phyloP scores from a whole-genome alignment of 92 coral and sea anemone genomes.

The Actinostola sp. region DNA sequence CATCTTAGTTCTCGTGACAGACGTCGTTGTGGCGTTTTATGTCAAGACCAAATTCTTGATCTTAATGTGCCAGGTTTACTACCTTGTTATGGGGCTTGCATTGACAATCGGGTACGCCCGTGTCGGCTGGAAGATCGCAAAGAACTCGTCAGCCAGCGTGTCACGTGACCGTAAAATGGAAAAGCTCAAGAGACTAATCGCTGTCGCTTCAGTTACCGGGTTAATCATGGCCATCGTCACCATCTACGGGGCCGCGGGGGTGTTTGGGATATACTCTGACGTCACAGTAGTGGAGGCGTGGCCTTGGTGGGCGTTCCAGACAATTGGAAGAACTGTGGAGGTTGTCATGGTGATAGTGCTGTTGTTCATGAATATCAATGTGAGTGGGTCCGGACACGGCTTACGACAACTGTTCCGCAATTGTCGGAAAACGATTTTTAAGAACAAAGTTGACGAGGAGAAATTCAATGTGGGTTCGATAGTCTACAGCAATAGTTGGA shows the following conservation, averaged over 20 bases:
- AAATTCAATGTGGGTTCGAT: not conserved
- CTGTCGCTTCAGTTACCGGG: slow-evolving; percentile 62
- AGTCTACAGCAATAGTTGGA: slow-evolving; percentile 1
- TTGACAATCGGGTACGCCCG: slow-evolving; percentile 74
- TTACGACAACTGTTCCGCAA: slow-evolving; percentile 8
- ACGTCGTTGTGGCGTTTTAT: slow-evolving; percentile 72
- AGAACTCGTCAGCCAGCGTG: slow-evolving; percentile 65
- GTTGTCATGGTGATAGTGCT: slow-evolving; percentile 63
- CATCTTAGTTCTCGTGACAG: slow-evolving; percentile 72
- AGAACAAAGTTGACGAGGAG: slow-evolving; percentile 28
- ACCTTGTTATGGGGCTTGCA: slow-evolving; percentile 54
- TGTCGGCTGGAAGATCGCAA: slow-evolving; percentile 83
- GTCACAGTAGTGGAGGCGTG: slow-evolving; percentile 77
- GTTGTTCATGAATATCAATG: slow-evolving; percentile 58
- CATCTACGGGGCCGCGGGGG: slow-evolving; percentile 90
- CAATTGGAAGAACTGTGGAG: slow-evolving; percentile 68
- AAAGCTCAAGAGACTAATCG: slow-evolving; percentile 68
- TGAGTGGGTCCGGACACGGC: slow-evolving; percentile 15
- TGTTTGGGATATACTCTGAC: slow-evolving; percentile 92
- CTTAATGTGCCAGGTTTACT: slow-evolving; percentile 85
- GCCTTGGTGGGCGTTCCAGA: slow-evolving; percentile 97
- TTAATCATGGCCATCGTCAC: slow-evolving; percentile 41
- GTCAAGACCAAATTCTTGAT: slow-evolving; percentile 77
- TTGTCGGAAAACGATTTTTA: not conserved
- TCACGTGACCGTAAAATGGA: slow-evolving; percentile 66